These are phyloP conservation scores for Otocyon megalotis DNA, from an alignment of 2,113 vertebrate genomes.

Conservation along the genomic window DNA sequence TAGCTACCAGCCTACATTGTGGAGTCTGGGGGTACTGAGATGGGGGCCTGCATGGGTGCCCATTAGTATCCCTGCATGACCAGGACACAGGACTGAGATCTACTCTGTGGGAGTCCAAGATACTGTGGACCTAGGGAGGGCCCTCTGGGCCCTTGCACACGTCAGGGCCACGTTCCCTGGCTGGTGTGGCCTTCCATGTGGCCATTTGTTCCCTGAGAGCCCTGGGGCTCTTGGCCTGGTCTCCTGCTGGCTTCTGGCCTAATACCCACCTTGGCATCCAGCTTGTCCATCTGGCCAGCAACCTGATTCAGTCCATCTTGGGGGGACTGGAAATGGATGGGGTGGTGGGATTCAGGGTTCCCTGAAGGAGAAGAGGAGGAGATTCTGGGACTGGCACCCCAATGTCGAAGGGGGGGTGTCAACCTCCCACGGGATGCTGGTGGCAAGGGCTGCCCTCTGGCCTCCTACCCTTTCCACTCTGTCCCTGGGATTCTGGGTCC, in stretches of 20 bases:
- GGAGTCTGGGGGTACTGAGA: neutral
- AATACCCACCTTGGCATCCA: slow-evolving; percentile 78
- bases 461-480: neutral
- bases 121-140: neutral
- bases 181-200: neutral
- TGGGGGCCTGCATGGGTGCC: neutral
- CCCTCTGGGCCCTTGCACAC: neutral
- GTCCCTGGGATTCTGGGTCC: neutral
- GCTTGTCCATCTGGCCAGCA: slow-evolving; percentile 70
- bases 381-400: slow-evolving; percentile 45
- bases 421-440: slow-evolving; percentile 15
- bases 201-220: slow-evolving; percentile 16
- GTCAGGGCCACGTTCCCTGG: neutral
- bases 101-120: neutral
- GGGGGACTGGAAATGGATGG: slow-evolving; percentile 39
- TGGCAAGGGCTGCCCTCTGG: neutral
- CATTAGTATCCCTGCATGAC: neutral
- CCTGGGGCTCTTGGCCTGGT: slow-evolving; percentile 44
- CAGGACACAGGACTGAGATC: neutral
- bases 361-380: slow-evolving; percentile 75
- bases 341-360: slow-evolving; percentile 63
- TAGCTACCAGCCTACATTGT: neutral
- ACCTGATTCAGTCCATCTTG: slow-evolving; percentile 77
- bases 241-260: slow-evolving; percentile 46
- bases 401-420: neutral